Evolutionary conservation across 1,140 invertebrate species (phyloP), one percentile per base, ranked within the genome.

Genomic region (Drosophila nikananu): DNA sequence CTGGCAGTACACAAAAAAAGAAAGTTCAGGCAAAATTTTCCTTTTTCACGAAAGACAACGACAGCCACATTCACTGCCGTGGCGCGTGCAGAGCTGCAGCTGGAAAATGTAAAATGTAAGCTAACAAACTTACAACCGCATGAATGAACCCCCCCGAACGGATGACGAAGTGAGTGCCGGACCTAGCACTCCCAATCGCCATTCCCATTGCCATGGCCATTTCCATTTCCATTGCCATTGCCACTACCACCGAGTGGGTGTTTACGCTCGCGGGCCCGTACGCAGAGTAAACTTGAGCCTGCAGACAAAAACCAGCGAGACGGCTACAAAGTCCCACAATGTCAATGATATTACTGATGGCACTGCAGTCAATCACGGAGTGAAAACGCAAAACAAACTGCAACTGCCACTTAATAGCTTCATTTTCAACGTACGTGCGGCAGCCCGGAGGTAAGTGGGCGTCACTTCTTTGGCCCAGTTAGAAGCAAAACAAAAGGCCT

Each of bases 11-110:
- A 77, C 75, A 77, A 80, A 86, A 87, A 90, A 90, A 90, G 86
- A 90, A 90, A 90, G 86, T 90, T 90, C 81, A 86, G 78, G 86
- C 57, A 82, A 74, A 77, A 80, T 80, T 86, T 90, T 91, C 90
- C 82, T 82, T 90, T 90, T 90, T 90, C 54, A 52, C 46, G 63
- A 81, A 66, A 79, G 75, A 76, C 83, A 77, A 90, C 84, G 65
- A 76, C 83, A 83, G 63, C 80, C 78, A 89, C 84, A 89, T 90
- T 89, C 84, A 90, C 84, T 87, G 84, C 67, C 84, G 39, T 19
- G 65, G 65, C 52, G 65, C 51, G 42, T 70, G 68, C 52, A 70
- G 51, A 27, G 19, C 61, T 60, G 66, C 76, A 83, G 71, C 80
- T 86, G 84, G 81, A 81, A 84, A 86, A 90, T 89, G 80, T 82